A percentile compares a stretch with the other conserved stretches of the same genome.
Evolutionary conservation across 2,797 vertebrate genomes (phyloP).

Genomic region (Sarcophilus harrisii): DNA sequence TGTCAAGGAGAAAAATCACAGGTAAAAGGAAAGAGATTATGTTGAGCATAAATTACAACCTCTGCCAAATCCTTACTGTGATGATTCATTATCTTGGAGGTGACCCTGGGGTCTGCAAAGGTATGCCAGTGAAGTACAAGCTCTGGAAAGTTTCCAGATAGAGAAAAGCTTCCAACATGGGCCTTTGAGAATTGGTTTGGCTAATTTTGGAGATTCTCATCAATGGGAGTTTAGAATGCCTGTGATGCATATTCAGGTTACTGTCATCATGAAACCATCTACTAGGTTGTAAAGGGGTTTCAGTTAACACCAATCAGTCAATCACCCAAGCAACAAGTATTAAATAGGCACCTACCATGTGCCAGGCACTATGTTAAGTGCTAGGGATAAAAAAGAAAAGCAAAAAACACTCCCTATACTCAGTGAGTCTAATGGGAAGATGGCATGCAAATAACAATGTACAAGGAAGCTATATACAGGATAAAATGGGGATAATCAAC

Average conservation of each 20-base stretch:
- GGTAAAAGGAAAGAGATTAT: conserved; percentile 20
- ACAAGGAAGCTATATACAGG: neutral
- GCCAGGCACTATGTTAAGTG: neutral
- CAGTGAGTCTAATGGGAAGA: neutral
- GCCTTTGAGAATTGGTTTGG: neutral
- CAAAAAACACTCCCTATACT: neutral
- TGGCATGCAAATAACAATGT: neutral
- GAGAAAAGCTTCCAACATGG: neutral
- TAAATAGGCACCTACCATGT: neutral
- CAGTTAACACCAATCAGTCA: neutral
- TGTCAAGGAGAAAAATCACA: conserved; percentile 20
- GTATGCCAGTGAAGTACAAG: neutral
- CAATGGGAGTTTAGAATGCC: neutral
- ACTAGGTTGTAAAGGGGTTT: neutral
- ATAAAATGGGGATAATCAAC: neutral
- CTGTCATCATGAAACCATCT: neutral
- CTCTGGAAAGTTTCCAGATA: neutral
- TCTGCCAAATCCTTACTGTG: neutral
- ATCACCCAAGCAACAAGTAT: neutral
- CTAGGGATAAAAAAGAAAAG: neutral
- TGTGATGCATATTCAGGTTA: neutral
- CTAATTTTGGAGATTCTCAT: neutral
- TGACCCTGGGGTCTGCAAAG: neutral
- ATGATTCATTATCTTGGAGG: neutral
- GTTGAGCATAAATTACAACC: neutral